These are phyloP conservation scores for Bursaphelenchus mucronatus DNA, from an alignment of 1,140 invertebrate genomes.

Conservation along the genomic window DNA sequence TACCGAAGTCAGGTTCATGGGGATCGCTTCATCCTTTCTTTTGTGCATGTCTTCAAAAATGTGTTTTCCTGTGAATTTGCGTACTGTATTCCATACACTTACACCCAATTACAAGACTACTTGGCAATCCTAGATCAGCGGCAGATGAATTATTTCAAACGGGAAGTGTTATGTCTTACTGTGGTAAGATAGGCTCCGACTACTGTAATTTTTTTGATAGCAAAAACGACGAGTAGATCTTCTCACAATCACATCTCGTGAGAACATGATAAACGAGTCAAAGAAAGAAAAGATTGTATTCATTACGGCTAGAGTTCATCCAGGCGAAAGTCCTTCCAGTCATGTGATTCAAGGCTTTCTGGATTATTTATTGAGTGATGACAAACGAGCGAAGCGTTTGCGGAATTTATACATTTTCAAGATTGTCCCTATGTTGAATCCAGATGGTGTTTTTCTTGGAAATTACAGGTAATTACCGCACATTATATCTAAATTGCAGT, in stretches of 20 bases:
- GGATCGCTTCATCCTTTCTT: conserved; percentile 84
- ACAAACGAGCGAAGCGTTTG: conserved; percentile 67
- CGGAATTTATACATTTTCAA: conserved; percentile 76
- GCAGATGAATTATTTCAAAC: conserved; percentile 67
- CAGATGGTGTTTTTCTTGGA: conserved; percentile 68
- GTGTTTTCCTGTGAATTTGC: conserved; percentile 87
- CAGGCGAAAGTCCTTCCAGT: conserved; percentile 79
- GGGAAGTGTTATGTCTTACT: conserved; percentile 70
- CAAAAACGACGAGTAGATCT: conserved; percentile 83
- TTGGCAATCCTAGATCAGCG: conserved; percentile 72
- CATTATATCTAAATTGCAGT: conserved; percentile 13
- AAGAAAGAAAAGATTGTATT: conserved; percentile 65
- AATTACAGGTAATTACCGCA: conserved; percentile 42
- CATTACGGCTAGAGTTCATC: conserved; percentile 77
- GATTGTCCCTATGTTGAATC: conserved; percentile 90
- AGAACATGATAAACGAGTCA: conserved; percentile 42
- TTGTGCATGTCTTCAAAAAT: conserved; percentile 86
- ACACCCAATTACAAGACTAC: conserved; percentile 79
- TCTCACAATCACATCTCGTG: conserved; percentile 73
- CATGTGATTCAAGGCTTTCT: conserved; percentile 80
- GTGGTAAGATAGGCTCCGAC: conserved; percentile 65
- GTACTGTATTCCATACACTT: conserved; percentile 86
- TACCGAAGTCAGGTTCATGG: conserved; percentile 82
- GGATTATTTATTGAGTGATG: conserved; percentile 69
- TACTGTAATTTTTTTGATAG: conserved; percentile 67